Percentiles rank a stretch among this genome's conserved stretches.
Evolutionary conservation across 2,888 invertebrate species (phyloP).

Genomic region (Drosophila mulleri): DNA sequence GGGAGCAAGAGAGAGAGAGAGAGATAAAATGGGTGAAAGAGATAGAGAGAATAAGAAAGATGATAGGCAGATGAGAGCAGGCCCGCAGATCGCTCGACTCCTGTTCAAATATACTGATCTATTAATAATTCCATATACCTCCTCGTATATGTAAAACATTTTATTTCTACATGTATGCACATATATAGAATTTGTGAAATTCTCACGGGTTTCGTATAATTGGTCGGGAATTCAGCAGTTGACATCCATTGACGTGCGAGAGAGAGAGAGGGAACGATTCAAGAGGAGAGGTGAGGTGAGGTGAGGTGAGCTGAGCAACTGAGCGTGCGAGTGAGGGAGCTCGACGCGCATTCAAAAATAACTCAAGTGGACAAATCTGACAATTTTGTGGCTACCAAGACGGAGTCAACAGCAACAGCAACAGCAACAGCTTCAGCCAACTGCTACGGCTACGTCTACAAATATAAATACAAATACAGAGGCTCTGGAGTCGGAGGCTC

Average conservation of each 20-base stretch:
- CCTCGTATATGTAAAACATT: neutral
- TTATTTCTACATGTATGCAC: conserved; percentile 10
- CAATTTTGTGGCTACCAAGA: conserved; percentile 80
- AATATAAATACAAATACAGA: conserved; percentile 16
- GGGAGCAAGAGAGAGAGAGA: no score
- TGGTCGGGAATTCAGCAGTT: conserved; percentile 71
- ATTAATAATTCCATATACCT: conserved; percentile 7
- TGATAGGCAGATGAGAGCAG: no score
- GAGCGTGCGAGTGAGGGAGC: conserved; percentile 25
- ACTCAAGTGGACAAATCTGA: conserved; percentile 82
- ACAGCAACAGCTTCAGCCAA: conserved; percentile 12
- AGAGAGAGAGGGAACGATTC: neutral
- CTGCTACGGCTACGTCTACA: conserved; percentile 18
- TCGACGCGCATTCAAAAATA: conserved; percentile 72
- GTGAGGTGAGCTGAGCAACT: no score
- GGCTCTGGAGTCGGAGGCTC: conserved; percentile 42
- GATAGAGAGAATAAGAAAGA: no score
- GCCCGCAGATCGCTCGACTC: no score
- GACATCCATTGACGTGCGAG: conserved; percentile 60
- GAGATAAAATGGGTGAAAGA: no score
- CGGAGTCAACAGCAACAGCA: conserved; percentile 22
- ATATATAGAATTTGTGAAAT: conserved; percentile 36
- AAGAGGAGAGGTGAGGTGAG: conserved; percentile 5
- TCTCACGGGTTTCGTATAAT: conserved; percentile 80
- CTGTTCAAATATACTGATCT: conserved; percentile 18